These are phyloP conservation scores for Microcebus jonahi DNA, from an alignment of 2,113 vertebrate species.

Conservation along the genomic window DNA sequence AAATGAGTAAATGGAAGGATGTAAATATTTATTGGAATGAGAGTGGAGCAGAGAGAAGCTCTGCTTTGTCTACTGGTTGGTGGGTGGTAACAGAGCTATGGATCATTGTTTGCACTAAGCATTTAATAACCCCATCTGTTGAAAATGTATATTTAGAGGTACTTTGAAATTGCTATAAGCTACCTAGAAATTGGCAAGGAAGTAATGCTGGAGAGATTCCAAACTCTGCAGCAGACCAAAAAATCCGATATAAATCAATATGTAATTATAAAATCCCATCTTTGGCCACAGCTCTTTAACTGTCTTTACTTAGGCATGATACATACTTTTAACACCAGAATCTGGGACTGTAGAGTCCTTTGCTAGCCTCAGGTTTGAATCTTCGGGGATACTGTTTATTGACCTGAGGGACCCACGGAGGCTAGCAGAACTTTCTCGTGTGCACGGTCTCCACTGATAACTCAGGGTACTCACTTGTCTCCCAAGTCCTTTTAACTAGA, in stretches of 20 bases:
- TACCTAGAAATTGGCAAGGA: slow-evolving; percentile 71
- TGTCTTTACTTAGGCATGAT: neutral
- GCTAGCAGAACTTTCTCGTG: neutral
- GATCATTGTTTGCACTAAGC: slow-evolving; percentile 71
- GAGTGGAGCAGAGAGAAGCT: neutral
- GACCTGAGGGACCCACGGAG: neutral
- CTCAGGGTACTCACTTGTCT: neutral
- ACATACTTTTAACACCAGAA: neutral
- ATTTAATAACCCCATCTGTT: slow-evolving; percentile 75
- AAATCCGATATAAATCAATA: slow-evolving; percentile 70
- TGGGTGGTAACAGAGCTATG: slow-evolving; percentile 55
- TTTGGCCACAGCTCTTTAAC: slow-evolving; percentile 19
- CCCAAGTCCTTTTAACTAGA: neutral
- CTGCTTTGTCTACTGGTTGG: slow-evolving; percentile 51
- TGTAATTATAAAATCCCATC: slow-evolving; percentile 59
- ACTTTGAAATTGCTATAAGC: slow-evolving; percentile 56
- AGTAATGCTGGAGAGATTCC: slow-evolving; percentile 49
- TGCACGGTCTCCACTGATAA: neutral
- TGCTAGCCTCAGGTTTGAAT: neutral
- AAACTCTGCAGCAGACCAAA: slow-evolving; percentile 28
- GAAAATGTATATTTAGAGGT: slow-evolving; percentile 55
- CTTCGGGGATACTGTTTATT: neutral
- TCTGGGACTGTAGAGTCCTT: neutral
- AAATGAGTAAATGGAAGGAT: slow-evolving; percentile 50
- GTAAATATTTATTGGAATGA: slow-evolving; percentile 71